A percentile compares a stretch with the other conserved stretches of the same genome.
Conservation (phyloP, 2,113 vertebrate species). For the Rhinolophus ferrumequinum region DNA sequence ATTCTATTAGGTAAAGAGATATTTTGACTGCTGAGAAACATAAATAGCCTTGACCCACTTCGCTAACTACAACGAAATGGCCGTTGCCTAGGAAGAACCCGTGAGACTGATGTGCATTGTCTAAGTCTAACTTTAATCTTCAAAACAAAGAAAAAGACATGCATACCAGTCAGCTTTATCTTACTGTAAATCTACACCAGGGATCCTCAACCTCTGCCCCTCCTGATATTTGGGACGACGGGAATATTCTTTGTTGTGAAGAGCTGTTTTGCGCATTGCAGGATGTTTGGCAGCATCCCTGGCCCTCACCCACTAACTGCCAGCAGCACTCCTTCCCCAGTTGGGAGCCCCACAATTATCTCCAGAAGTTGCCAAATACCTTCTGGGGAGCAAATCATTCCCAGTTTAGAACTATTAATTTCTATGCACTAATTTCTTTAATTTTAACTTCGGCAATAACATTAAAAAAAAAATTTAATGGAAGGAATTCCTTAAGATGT, state of each 20-base stretch:
- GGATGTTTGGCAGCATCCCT: no score
- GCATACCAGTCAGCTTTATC: neutral
- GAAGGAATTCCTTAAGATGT: neutral
- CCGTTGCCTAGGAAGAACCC: neutral
- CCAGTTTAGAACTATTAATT: neutral
- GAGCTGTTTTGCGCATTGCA: neutral
- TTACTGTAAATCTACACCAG: no score
- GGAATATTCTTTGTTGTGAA: neutral
- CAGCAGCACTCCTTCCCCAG: neutral
- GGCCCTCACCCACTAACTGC: neutral
- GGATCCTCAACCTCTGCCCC: neutral
- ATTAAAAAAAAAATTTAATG: neutral
- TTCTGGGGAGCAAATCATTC: neutral
- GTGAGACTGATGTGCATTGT: neutral
- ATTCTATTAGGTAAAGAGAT: neutral
- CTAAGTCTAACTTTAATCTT: neutral
- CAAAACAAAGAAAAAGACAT: neutral
- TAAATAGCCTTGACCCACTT: constrained; percentile 26
- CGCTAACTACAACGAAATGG: neutral
- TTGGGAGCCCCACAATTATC: neutral
- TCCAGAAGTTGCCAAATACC: neutral
- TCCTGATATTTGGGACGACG: neutral
- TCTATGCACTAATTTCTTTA: neutral
- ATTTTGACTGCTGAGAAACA: neutral
- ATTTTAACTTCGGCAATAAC: neutral